A percentile compares a stretch with the other conserved stretches of the same genome.
Conservation (phyloP, 2,888 invertebrate genomes). For the Autographa pulchrina region DNA sequence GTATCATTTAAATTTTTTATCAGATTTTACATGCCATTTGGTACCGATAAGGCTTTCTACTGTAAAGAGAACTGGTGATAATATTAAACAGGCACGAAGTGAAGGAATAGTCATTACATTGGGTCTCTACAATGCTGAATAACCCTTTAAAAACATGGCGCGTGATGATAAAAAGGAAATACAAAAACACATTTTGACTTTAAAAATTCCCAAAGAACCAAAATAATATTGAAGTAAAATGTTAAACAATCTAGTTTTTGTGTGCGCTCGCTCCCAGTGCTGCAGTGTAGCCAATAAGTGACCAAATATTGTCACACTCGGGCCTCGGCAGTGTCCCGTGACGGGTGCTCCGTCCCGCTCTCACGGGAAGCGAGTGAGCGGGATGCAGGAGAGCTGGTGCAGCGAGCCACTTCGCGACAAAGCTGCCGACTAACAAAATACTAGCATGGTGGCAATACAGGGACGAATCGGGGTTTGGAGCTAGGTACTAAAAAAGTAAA, state of each 20-base stretch:
- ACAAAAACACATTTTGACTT: conserved; percentile 18
- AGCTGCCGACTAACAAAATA: conserved; percentile 88
- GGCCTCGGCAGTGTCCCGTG: conserved; percentile 71
- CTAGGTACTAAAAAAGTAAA: too few species aligned
- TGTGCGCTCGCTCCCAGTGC: conserved; percentile 72
- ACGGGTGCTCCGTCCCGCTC: conserved; percentile 67
- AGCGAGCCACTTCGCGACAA: conserved; percentile 76
- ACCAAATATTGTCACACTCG: conserved; percentile 81
- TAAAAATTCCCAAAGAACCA: conserved; percentile 36
- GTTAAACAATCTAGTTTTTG: conserved; percentile 57
- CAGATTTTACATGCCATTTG: too few species aligned
- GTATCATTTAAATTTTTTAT: too few species aligned
- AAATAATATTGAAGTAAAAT: conserved; percentile 47
- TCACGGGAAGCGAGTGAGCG: conserved; percentile 52
- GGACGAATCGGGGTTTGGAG: conserved; percentile 59
- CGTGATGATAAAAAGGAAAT: conserved; percentile 14
- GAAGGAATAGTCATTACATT: too few species aligned
- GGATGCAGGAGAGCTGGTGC: conserved; percentile 60
- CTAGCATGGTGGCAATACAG: conserved; percentile 88
- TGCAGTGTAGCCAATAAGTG: conserved; percentile 86
- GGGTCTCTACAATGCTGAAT: background rate
- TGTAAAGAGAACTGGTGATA: too few species aligned
- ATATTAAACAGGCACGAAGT: too few species aligned
- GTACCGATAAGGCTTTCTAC: too few species aligned
- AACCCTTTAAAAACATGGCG: background rate